These are phyloP conservation scores for Galeopsomyia nigrocyanea DNA, from an alignment of 2,888 invertebrate genomes.

Conservation along the genomic window DNA sequence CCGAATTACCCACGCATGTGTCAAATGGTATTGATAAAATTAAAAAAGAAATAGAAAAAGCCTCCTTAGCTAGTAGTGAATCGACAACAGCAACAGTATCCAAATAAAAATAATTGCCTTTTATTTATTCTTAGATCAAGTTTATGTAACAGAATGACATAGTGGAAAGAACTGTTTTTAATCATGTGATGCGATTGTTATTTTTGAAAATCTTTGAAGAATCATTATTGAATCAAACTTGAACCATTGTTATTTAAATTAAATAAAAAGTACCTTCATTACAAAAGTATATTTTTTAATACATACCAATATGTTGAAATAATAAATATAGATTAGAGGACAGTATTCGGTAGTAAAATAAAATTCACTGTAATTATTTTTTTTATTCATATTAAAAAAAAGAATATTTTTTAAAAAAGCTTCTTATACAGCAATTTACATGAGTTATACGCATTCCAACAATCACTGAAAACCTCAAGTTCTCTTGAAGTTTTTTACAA, in stretches of 20 bases:
- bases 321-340: neutral
- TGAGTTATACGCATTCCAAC: slow-evolving; percentile 43
- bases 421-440: slow-evolving; percentile 50
- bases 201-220: neutral
- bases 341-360: neutral
- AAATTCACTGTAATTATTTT: slow-evolving; percentile 5
- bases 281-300: neutral
- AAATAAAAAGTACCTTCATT: slow-evolving; percentile 3
- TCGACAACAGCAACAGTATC: neutral
- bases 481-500: slow-evolving; percentile 36
- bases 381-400: slow-evolving; percentile 48
- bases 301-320: neutral
- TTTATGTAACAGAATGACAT: slow-evolving; percentile 4
- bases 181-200: neutral
- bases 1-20: slow-evolving; percentile 56
- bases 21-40: slow-evolving; percentile 50
- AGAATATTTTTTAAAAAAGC: slow-evolving; percentile 47
- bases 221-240: neutral
- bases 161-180: neutral
- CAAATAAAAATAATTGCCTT: too few relatives aligned
- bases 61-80: slow-evolving; percentile 14
- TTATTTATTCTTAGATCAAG: slow-evolving; percentile 21
- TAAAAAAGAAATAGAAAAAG: slow-evolving; percentile 42
- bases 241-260: neutral
- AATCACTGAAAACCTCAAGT: slow-evolving; percentile 46